Evolutionary conservation across 2,113 vertebrate genomes (phyloP).

Genomic region (Protomyctophum bolini): DNA sequence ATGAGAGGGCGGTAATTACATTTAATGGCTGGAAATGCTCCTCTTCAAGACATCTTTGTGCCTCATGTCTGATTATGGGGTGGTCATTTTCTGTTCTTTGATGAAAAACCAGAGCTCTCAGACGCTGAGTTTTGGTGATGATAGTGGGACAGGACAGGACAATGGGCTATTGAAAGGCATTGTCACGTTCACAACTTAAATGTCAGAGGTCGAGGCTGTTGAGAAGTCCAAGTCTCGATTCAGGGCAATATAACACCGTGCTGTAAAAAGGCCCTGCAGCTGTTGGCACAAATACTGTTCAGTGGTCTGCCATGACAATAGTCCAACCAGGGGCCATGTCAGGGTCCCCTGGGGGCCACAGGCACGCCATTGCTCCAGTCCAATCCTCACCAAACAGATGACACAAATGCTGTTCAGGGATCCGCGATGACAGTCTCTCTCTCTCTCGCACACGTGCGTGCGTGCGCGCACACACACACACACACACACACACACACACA

Average conservation of each 20-base stretch:
- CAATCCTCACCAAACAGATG: too few species aligned
- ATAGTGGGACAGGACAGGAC: constrained; percentile 75
- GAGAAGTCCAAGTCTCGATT: constrained; percentile 44
- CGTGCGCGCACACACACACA: too few species aligned
- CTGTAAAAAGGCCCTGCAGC: not conserved
- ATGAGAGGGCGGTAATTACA: constrained; percentile 69
- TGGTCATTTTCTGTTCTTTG: constrained; percentile 75
- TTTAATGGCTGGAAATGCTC: constrained; percentile 74
- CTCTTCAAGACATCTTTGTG: constrained; percentile 75
- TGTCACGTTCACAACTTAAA: constrained; percentile 68
- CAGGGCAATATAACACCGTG: not conserved
- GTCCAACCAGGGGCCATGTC: too few species aligned
- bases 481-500: too few species aligned
- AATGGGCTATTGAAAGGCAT: constrained; percentile 78
- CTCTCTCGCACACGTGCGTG: too few species aligned
- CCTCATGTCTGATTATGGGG: constrained; percentile 75
- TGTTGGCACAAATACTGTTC: too few species aligned
- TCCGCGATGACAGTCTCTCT: too few species aligned
- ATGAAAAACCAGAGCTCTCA: constrained; percentile 66
- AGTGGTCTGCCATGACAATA: too few species aligned
- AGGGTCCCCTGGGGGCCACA: too few species aligned
- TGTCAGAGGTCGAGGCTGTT: constrained; percentile 56
- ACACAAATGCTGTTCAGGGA: too few species aligned
- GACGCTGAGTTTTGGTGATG: constrained; percentile 65
- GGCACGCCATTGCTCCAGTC: too few species aligned